Percentiles rank a stretch among this genome's conserved stretches.
Evolutionary conservation across 2,888 invertebrate species (phyloP).

Genomic region (Strigamia maritima): DNA sequence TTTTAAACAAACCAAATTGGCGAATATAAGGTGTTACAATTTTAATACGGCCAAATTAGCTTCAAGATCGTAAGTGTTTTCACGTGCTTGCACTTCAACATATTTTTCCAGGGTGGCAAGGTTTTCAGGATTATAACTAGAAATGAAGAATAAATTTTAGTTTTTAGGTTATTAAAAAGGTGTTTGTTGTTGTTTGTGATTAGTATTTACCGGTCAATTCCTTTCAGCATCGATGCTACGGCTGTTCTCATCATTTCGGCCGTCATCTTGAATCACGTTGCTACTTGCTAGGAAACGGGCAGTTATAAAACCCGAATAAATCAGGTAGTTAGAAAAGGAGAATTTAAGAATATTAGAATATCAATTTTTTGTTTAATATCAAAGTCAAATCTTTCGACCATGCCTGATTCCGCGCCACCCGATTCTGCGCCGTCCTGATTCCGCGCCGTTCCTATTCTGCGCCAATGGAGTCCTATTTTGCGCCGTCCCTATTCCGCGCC

Average conservation of each 20-base stretch:
- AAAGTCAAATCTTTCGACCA: too few relatives aligned
- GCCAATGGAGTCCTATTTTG: too few relatives aligned
- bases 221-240: slow-evolving; percentile 80
- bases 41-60: slow-evolving; percentile 95
- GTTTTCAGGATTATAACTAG: slow-evolving; percentile 94
- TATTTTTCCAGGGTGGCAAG: slow-evolving; percentile 84
- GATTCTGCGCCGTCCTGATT: too few relatives aligned
- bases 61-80: slow-evolving; percentile 93
- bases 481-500: too few relatives aligned
- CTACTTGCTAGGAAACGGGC: background rate
- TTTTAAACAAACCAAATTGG: background rate
- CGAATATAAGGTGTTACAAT: slow-evolving; percentile 55
- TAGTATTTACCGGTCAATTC: slow-evolving; percentile 76
- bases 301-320: too few relatives aligned
- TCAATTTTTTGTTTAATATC: too few relatives aligned
- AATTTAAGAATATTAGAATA: too few relatives aligned
- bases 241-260: slow-evolving; percentile 81
- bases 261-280: slow-evolving; percentile 55
- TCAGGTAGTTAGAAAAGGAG: too few relatives aligned
- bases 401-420: too few relatives aligned
- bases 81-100: slow-evolving; percentile 85
- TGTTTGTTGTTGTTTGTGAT: background rate
- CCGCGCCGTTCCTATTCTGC: too few relatives aligned
- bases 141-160: slow-evolving; percentile 45
- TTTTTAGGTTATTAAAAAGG: background rate